Evolutionary conservation across 2,888 invertebrate species (phyloP).

Genomic region (Ditylenchus weischeri): DNA sequence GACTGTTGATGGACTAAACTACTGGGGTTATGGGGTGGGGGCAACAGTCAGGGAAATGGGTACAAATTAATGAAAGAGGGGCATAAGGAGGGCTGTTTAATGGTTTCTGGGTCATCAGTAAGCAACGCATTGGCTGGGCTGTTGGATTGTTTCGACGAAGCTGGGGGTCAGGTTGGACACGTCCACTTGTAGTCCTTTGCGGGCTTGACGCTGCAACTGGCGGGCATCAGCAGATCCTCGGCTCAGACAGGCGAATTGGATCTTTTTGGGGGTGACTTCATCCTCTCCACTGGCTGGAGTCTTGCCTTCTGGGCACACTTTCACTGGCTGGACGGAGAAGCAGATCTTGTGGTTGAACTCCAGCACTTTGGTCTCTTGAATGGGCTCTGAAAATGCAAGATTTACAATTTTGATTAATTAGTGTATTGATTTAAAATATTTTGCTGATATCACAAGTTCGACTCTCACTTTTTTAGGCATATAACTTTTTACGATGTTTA

Average conservation of each 20-base stretch:
- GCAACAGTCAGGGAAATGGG: too few relatives aligned
- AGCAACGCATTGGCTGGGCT: not conserved
- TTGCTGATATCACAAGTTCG: too few relatives aligned
- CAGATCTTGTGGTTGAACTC: slow-evolving; percentile 31
- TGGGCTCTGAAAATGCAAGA: slow-evolving; percentile 20
- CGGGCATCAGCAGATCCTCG: not conserved
- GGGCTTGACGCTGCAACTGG: slow-evolving; percentile 6
- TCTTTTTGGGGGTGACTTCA: not conserved
- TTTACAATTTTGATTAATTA: too few relatives aligned
- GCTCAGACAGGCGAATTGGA: slow-evolving; percentile 5
- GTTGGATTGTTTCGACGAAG: not conserved
- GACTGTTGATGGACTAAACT: too few relatives aligned
- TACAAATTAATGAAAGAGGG: too few relatives aligned
- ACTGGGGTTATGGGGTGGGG: too few relatives aligned
- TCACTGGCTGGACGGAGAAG: slow-evolving; percentile 36
- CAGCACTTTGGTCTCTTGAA: slow-evolving; percentile 25
- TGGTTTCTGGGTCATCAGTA: not conserved
- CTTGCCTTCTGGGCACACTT: slow-evolving; percentile 31
- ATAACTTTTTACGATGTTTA: too few relatives aligned
- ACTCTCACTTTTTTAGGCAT: too few relatives aligned
- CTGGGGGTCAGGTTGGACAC: not conserved
- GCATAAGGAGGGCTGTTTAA: too few relatives aligned
- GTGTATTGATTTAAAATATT: too few relatives aligned
- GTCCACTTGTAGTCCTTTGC: not conserved
- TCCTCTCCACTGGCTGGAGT: slow-evolving; percentile 15